phyloP scores from a whole-genome alignment of 1,140 invertebrate species.

The Ceratina australensis region DNA sequence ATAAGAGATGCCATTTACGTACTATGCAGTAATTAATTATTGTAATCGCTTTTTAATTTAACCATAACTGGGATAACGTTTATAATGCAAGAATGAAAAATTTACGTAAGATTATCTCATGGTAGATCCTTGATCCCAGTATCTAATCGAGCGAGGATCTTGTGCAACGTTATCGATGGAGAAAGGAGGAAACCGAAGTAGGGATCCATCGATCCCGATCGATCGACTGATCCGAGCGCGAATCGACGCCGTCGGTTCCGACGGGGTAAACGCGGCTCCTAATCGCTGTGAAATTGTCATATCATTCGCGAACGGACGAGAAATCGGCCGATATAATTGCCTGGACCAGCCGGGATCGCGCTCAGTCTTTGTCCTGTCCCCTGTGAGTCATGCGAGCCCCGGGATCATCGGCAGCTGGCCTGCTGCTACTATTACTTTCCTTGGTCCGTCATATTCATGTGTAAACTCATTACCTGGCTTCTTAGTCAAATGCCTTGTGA shows the following conservation, averaged over 20 bases:
- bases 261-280: constrained; percentile 40
- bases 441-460: constrained; percentile 42
- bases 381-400: constrained; percentile 62
- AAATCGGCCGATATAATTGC: constrained; percentile 70
- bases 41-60: too few relatives aligned
- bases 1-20: too few relatives aligned
- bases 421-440: constrained; percentile 60
- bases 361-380: constrained; percentile 64
- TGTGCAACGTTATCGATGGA: constrained; percentile 64
- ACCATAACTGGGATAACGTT: too few relatives aligned
- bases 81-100: too few relatives aligned
- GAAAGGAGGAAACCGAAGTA: constrained; percentile 73
- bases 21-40: too few relatives aligned
- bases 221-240: constrained; percentile 47
- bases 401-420: constrained; percentile 47
- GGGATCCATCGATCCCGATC: background rate
- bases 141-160: constrained; percentile 53
- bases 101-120: constrained; percentile 10
- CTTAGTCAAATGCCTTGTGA: background rate
- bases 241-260: constrained; percentile 35
- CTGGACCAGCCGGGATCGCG: constrained; percentile 36
- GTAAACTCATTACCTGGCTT: background rate
- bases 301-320: constrained; percentile 64
- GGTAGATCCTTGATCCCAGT: constrained; percentile 30
- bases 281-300: constrained; percentile 68